A percentile compares a stretch with the other conserved stretches of the same genome.
Evolutionary conservation across 2,888 invertebrate genomes (phyloP).

Genomic region (Palloptera scutellata): DNA sequence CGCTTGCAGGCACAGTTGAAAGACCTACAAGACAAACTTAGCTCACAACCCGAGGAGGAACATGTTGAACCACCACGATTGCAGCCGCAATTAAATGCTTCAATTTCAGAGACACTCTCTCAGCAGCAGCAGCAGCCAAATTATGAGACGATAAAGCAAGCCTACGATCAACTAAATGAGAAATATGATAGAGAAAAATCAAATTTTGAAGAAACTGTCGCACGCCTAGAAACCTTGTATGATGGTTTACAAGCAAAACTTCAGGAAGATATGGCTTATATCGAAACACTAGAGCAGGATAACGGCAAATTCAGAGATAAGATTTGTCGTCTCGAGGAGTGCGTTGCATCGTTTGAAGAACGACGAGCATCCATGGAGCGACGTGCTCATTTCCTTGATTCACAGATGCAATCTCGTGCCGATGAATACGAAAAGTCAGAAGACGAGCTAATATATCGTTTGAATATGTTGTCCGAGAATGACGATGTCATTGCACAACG

Average conservation of each 20-base stretch:
- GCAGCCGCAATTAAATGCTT: slow-evolving; percentile 27
- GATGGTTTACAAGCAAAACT: slow-evolving; percentile 71
- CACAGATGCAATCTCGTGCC: slow-evolving; percentile 69
- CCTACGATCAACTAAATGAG: slow-evolving; percentile 45
- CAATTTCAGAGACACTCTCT: slow-evolving; percentile 30
- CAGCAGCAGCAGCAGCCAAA: slow-evolving; percentile 30
- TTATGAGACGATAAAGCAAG: slow-evolving; percentile 41
- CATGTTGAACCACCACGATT: slow-evolving; percentile 12
- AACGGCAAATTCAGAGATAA: slow-evolving; percentile 71
- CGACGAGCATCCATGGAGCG: slow-evolving; percentile 70
- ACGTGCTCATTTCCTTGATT: slow-evolving; percentile 70
- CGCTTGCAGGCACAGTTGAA: slow-evolving; percentile 50
- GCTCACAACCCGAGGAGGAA: slow-evolving; percentile 49
- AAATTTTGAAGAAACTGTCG: slow-evolving; percentile 53
- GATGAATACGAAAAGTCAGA: slow-evolving; percentile 71
- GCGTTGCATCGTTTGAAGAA: slow-evolving; percentile 70
- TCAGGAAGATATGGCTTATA: slow-evolving; percentile 77
- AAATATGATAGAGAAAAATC: slow-evolving; percentile 49
- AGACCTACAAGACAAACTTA: slow-evolving; percentile 47
- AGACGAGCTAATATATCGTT: slow-evolving; percentile 70
- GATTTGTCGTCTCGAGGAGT: slow-evolving; percentile 73
- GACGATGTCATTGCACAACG: slow-evolving; percentile 71
- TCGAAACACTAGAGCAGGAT: slow-evolving; percentile 77
- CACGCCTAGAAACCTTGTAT: slow-evolving; percentile 56
- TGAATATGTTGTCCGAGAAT: slow-evolving; percentile 70